phyloP scores from a whole-genome alignment of 2,113 vertebrate genomes.

The Indri indri region DNA sequence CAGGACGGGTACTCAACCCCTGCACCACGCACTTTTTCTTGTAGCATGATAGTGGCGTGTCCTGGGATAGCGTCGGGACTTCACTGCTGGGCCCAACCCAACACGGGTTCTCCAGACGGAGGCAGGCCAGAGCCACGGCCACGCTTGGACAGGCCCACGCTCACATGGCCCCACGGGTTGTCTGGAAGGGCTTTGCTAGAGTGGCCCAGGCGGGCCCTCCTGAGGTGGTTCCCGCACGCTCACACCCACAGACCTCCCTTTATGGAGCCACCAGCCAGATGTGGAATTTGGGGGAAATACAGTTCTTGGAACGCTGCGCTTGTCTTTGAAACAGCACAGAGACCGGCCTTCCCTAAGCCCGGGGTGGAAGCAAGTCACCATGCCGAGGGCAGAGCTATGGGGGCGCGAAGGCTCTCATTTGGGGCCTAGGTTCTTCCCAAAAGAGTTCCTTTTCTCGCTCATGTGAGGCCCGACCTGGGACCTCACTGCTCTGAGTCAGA shows the following conservation, averaged over 20 bases:
- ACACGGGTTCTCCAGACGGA: background rate
- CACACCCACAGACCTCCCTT: background rate
- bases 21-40: background rate
- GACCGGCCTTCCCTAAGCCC: background rate
- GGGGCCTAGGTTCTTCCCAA: conserved; percentile 79
- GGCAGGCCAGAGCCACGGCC: background rate
- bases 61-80: background rate
- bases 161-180: fast-evolving
- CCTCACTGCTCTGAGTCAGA: conserved; percentile 79
- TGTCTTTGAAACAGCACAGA: background rate
- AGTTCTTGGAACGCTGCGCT: background rate
- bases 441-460: conserved; percentile 81
- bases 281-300: too few species aligned
- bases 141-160: background rate
- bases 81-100: background rate
- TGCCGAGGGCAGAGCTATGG: background rate
- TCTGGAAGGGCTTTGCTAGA: background rate
- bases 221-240: background rate
- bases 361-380: background rate
- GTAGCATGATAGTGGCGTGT: fast-evolving
- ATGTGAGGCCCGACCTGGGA: conserved; percentile 79
- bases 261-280: background rate
- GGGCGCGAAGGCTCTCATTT: conserved; percentile 32
- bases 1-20: fast-evolving
- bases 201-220: background rate